Base-by-base conservation (phyloP, 2,797 vertebrate genomes). In the Peromyscus eremicus region DNA sequence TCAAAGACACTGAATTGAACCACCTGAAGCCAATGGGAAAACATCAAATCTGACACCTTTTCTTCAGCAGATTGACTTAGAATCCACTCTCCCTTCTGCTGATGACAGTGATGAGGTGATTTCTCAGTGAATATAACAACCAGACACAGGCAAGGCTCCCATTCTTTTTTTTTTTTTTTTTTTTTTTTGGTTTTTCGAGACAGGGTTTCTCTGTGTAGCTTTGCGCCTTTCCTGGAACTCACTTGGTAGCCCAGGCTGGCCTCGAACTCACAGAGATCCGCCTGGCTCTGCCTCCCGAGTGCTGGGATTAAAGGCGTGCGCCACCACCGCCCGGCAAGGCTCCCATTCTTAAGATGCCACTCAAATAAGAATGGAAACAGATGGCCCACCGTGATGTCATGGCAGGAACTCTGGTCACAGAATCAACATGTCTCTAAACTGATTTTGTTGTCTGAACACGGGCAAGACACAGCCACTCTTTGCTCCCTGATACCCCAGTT, bases 61-160 rank as follows among this genome's bases (percentile, higher is more conserved):
- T 80, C 80, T 83, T 76, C 60, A 27, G 43, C 25, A 71, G 52
- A 70, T 13, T 71, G 77, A 37, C 52, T 77, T 49, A 19, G 32
- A 91, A 91, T 57, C 52, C n/a, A n/a, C 43, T 60, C 19, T 46
- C 91, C 52, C n/a, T 37, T 82, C 83, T 92, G 75, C 60, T 75
- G 37, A 81, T 8, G 37, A 49, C 85, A 87, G 62, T 27, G 34
- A 60, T 3, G 25, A 86, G 66, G 83, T 57, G 5, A 27, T 82
- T 93, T 96, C 96, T 70, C 70, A 71, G 57, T 40, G 82, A 43
- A 23, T 32, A 60, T 71, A 71, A 75, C 21, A 79, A 68, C 76
- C 37, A 66, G 84, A 55, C 2, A 52, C 23, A 60, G 13, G 25
- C 23, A 87, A 46, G n/a, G 37, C 85, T 73, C 32, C 0, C 14